Conservation (phyloP, 2,113 vertebrate genomes). For the Blennius ocellaris region DNA sequence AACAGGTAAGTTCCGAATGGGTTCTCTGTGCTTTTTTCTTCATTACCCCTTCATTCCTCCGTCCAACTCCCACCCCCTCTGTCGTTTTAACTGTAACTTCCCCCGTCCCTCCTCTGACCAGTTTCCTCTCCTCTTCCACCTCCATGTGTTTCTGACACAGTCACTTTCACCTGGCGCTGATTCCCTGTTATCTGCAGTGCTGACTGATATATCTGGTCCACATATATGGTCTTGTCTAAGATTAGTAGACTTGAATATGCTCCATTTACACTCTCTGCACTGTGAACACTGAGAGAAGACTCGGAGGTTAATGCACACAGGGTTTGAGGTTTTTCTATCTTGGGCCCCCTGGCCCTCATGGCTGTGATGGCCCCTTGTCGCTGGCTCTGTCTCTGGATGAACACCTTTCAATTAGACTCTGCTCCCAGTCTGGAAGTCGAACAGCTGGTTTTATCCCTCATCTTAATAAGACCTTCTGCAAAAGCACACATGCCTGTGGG, state of each 20-base stretch:
- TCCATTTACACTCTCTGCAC: not conserved
- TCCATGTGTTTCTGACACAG: not conserved
- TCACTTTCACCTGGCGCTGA: too few relatives aligned
- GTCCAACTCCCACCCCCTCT: not conserved
- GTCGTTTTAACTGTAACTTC: not conserved
- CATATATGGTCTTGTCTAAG: not conserved
- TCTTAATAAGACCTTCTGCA: conserved; percentile 69
- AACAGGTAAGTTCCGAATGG: conserved; percentile 71
- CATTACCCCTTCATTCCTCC: not conserved
- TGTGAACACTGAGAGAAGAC: conserved; percentile 14
- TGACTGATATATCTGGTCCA: not conserved
- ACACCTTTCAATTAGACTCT: conserved; percentile 82
- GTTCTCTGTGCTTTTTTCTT: not conserved
- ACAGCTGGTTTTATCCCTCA: conserved; percentile 79
- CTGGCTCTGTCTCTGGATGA: conserved; percentile 39
- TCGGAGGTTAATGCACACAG: not conserved
- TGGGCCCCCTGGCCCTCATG: not conserved
- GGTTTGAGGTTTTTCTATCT: not conserved
- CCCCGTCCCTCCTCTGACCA: not conserved
- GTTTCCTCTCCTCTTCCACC: not conserved
- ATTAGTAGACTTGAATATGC: conserved; percentile 6
- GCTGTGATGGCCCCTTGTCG: conserved; percentile 10
- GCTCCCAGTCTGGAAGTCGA: conserved; percentile 66
- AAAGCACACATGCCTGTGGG: conserved; percentile 71
- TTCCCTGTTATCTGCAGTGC: not conserved